Evolutionary conservation across 2,113 vertebrate genomes (phyloP), one percentile per base, ranked within the genome.

Genomic region (Phylloscopus trochilus): DNA sequence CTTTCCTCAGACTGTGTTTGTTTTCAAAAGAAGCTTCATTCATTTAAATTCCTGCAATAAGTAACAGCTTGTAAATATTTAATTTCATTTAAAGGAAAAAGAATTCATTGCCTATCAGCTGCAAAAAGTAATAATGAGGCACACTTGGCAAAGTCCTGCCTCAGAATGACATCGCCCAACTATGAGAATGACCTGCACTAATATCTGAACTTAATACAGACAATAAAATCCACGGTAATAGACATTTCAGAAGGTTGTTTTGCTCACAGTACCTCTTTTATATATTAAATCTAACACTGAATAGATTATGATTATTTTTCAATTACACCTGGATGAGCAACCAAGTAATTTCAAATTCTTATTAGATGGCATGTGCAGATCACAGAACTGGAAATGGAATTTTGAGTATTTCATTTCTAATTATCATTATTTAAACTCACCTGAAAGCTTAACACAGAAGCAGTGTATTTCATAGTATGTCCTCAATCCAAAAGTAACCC

Each of bases 21-120:
- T 91, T 96, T 92, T 63, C 68, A 84, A 92, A 83, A 90, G 52
- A 59, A 79, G 20, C n/a, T 89, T 77, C 24, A 41, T 83, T 95
- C 59, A 88, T 83, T 92, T 85, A 70, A 80, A 91, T 83, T 80
- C 47, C 60, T 80, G 33, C 72, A 86, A 26, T 88, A 83, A 94
- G 55, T 62, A 93, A 85, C 73, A 91, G 87, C 44, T 92, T 79
- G 81, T 87, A 90, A 95, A 93, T 87, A 95, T 87, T 95, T 85
- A 3, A 76, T 83, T 91, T 89, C 30, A 56, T 81, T 91, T 90
- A 81, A 90, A 80, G 70, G 30, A 55, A 85, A 94, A 86, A 87
- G 16, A 87, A 90, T 68, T 78, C 15, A 43, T 87, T 93, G 64
- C 33, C 43, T 77, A 51, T 74, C 67, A 8, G 64, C 13, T 80